Percentiles rank a stretch among this genome's conserved stretches.
phyloP scores from a whole-genome alignment of 1,140 invertebrate species.

The Mercenaria mercenaria region DNA sequence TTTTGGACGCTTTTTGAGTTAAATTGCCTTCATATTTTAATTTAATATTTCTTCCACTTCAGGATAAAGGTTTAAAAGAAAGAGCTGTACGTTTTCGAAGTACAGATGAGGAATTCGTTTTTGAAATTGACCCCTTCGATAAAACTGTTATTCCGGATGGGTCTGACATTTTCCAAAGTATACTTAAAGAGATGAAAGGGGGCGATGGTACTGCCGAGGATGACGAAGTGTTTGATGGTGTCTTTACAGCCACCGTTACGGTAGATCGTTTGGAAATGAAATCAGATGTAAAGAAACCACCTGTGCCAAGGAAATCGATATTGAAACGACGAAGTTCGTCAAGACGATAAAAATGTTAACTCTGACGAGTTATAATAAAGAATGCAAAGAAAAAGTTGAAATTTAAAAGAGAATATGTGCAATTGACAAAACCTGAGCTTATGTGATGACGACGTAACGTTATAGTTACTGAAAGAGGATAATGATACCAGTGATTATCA shows the following conservation, averaged over 20 bases:
- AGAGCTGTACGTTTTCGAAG: constrained; percentile 4
- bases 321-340: background rate
- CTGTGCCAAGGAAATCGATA: background rate
- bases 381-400: too few species aligned
- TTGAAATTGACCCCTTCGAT: background rate
- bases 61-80: background rate
- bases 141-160: background rate
- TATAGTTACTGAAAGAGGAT: too few species aligned
- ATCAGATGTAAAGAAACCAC: background rate
- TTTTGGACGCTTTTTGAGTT: too few species aligned
- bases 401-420: too few species aligned
- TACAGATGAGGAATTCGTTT: background rate
- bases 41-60: background rate
- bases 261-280: background rate
- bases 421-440: too few species aligned
- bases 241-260: background rate
- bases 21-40: too few species aligned
- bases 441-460: too few species aligned
- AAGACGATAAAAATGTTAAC: background rate
- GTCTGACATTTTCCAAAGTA: background rate
- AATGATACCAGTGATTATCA: too few species aligned
- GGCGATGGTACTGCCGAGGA: background rate
- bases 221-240: constrained; percentile 16
- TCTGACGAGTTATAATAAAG: too few species aligned
- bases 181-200: constrained; percentile 1